These are phyloP conservation scores for Lycaon pictus DNA, from an alignment of 2,113 vertebrate genomes.

Conservation along the genomic window DNA sequence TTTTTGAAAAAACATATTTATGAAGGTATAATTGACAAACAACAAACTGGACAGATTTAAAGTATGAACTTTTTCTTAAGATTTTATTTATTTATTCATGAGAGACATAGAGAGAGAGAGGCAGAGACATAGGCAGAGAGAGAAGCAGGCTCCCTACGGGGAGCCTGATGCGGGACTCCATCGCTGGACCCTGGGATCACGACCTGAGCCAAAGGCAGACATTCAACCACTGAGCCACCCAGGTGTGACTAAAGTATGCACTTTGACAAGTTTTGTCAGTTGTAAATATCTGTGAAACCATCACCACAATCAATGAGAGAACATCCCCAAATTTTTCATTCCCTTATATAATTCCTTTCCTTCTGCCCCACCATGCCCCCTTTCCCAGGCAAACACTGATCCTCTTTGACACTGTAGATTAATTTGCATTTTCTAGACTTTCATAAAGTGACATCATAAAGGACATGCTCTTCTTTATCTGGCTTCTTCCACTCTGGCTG, in stretches of 20 bases:
- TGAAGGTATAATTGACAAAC: background rate
- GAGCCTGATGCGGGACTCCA: no score
- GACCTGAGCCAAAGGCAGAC: no score
- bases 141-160: no score
- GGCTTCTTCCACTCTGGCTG: background rate
- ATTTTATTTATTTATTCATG: no score
- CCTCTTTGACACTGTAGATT: background rate
- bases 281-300: background rate
- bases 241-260: background rate
- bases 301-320: background rate
- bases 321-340: no score
- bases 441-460: background rate
- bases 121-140: no score
- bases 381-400: background rate
- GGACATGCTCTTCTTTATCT: background rate
- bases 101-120: no score
- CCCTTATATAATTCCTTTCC: background rate
- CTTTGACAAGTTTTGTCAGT: background rate
- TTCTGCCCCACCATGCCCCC: no score
- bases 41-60: background rate
- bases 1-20: background rate
- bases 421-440: conserved; percentile 30
- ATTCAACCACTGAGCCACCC: no score
- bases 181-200: no score
- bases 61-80: background rate